Evolutionary conservation across 35 echinoderm and acorn worm species (phyloP), one percentile per base, ranked within the genome.

Genomic region (Heliocidaris erythrogramma): DNA sequence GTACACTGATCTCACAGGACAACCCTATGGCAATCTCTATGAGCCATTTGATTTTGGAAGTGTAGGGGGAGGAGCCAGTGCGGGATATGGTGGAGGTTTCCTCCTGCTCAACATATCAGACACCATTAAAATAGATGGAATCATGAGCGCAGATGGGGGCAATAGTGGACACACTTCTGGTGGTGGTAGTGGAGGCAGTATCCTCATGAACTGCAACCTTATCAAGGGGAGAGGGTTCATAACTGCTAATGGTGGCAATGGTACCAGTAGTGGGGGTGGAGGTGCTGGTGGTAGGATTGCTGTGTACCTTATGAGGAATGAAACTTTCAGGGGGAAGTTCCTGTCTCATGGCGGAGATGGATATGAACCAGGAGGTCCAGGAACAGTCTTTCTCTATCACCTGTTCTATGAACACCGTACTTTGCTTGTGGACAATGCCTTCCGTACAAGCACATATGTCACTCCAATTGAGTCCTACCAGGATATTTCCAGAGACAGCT

Each of bases 11-110:
- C 60, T 93, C 18, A 98, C 97, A 49, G 97, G 97, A 18, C 97
- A 98, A 96, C 96, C 97, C 47, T 97, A 98, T 95, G 97, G 97
- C 49, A 98, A 97, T 60, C n/a, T 98, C 27, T 98, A 98, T 88
- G 97, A 98, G 84, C 97, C 97, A 47, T 97, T 93, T 96, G 97
- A 96, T 42, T 94, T 95, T 94, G 97, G 97, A 32, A 98, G 97
- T 47, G 49, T 95, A 48, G 97, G 97, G 17, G 97, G 97, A 88
- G 97, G 97, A 61, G 24, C 85, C 49, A 10, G 32, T 13, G 97
- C 96, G 78, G 97, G 97, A 42, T 32, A 50, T 27, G 97, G 97
- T 59, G 97, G 96, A 49, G 97, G 97, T 18, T 95, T 96, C 47
- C 32, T 98, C 5, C 93, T 95, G 78, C 93, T 98, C 7, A 98